Conservation (phyloP, 1,140 invertebrate species). For the Marisa cornuarietis region DNA sequence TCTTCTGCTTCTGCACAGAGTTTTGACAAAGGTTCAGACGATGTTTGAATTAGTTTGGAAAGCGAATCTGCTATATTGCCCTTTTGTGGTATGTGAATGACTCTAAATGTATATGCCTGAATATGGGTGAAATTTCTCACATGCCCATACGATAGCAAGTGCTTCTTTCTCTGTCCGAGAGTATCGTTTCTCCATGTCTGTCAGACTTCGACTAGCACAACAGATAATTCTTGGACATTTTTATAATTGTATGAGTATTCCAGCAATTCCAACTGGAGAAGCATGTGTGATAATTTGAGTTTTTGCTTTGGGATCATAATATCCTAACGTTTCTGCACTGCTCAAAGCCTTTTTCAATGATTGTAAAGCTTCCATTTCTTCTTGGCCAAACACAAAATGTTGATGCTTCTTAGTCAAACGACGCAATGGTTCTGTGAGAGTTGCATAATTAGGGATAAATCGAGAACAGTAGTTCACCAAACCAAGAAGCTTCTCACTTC, state of each 20-base stretch:
- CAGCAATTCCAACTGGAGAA: conserved; percentile 27
- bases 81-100: conserved; percentile 28
- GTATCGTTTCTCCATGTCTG: conserved; percentile 48
- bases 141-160: conserved; percentile 63
- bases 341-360: conserved; percentile 6
- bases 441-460: conserved; percentile 32
- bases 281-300: conserved; percentile 27
- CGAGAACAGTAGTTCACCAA: conserved; percentile 30
- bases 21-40: not conserved
- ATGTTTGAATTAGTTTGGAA: conserved; percentile 23
- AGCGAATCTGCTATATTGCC: conserved; percentile 38
- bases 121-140: conserved; percentile 64
- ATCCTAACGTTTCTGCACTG: conserved; percentile 10
- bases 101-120: conserved; percentile 38
- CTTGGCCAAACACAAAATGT: conserved; percentile 16
- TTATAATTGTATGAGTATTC: conserved; percentile 27
- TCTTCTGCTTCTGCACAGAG: conserved; percentile 20
- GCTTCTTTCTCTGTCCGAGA: conserved; percentile 65
- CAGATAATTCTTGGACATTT: conserved; percentile 34
- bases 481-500: conserved; percentile 36
- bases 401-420: conserved; percentile 27
- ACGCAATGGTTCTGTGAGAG: conserved; percentile 30
- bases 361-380: conserved; percentile 5
- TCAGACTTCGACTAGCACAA: conserved; percentile 39
- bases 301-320: conserved; percentile 15